A percentile compares a stretch with the other conserved stretches of the same genome.
Conservation (phyloP, 2,888 invertebrate genomes). For the Cinara cedri region DNA sequence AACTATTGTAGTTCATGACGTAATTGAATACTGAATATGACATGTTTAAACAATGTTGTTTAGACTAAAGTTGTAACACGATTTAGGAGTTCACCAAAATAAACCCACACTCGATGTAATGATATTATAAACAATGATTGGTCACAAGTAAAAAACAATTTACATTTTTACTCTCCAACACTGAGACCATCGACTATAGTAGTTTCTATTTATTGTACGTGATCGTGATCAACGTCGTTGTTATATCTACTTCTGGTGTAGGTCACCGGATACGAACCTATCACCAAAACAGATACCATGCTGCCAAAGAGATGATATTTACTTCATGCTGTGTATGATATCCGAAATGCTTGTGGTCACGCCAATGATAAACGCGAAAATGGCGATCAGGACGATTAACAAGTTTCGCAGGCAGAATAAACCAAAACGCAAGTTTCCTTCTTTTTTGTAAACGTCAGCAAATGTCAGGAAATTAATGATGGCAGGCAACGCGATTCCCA, state of each 20-base stretch:
- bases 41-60: neutral
- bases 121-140: slow-evolving; percentile 44
- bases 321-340: slow-evolving; percentile 66
- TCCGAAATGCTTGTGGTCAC: slow-evolving; percentile 73
- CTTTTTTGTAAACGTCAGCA: slow-evolving; percentile 71
- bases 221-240: neutral
- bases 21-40: slow-evolving; percentile 46
- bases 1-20: slow-evolving; percentile 30
- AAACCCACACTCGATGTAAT: slow-evolving; percentile 17
- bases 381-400: slow-evolving; percentile 69
- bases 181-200: neutral
- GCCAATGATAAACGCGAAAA: slow-evolving; percentile 73
- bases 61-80: neutral
- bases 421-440: slow-evolving; percentile 62
- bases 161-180: neutral
- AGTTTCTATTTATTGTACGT: neutral
- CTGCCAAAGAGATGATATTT: neutral
- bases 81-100: slow-evolving; percentile 12
- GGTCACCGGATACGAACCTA: neutral
- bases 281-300: neutral
- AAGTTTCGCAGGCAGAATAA: slow-evolving; percentile 60
- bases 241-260: slow-evolving; percentile 15
- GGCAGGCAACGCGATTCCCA: slow-evolving; percentile 90
- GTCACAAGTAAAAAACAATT: neutral
- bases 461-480: slow-evolving; percentile 83